Conservation (phyloP, 2,113 vertebrate genomes). For the Brienomyrus longianalis region DNA sequence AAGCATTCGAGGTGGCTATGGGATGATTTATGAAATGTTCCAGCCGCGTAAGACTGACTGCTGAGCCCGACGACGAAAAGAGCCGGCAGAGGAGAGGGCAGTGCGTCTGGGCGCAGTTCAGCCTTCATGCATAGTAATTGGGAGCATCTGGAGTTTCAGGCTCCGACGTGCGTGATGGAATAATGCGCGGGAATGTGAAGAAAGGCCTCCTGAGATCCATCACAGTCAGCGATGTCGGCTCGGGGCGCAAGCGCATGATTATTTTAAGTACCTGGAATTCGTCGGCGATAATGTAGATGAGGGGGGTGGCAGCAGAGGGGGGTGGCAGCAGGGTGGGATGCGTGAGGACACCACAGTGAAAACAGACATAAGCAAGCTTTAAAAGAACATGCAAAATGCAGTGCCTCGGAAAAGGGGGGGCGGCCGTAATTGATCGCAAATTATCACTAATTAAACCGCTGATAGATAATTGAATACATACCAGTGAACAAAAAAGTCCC, state of each 20-base stretch:
- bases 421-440: background rate
- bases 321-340: background rate
- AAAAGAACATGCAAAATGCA: too few species aligned
- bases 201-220: constrained; percentile 4
- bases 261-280: background rate
- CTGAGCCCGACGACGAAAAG: background rate
- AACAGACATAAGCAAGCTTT: background rate
- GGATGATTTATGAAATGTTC: constrained; percentile 3
- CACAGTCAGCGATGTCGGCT: background rate
- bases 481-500: background rate
- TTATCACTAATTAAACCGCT: background rate
- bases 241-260: background rate
- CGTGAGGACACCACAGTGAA: background rate
- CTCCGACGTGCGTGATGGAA: background rate
- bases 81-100: background rate
- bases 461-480: background rate
- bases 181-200: background rate
- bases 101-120: background rate
- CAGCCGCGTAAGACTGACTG: background rate
- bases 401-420: background rate
- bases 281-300: background rate
- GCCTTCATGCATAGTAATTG: background rate
- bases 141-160: background rate
- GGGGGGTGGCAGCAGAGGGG: background rate
- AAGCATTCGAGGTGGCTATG: background rate